phyloP scores from a whole-genome alignment of 2,113 vertebrate species.

The Gymnarchus niloticus region DNA sequence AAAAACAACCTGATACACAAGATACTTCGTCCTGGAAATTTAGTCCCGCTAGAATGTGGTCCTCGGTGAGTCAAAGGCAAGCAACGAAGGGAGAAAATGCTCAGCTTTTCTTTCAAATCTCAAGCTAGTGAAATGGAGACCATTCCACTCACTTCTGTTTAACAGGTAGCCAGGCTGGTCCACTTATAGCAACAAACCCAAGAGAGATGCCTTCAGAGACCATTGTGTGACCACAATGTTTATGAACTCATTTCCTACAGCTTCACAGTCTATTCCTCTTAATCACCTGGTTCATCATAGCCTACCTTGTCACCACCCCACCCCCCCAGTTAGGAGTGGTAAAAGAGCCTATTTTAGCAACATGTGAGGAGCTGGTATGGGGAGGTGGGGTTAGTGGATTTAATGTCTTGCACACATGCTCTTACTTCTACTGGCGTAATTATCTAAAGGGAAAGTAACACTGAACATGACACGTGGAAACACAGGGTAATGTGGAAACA shows the following conservation, averaged over 20 bases:
- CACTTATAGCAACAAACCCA: slow-evolving; percentile 52
- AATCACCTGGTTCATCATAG: slow-evolving; percentile 38
- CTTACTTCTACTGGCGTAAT: neutral
- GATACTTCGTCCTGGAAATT: neutral
- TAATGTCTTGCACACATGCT: neutral
- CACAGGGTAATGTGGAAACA: neutral
- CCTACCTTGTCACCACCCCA: neutral
- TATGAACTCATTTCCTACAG: slow-evolving; percentile 62
- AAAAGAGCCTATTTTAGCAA: neutral
- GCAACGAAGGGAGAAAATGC: neutral
- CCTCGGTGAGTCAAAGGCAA: neutral
- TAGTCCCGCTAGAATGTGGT: neutral
- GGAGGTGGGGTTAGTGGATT: neutral
- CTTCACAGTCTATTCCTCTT: slow-evolving; percentile 54
- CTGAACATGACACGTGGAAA: neutral
- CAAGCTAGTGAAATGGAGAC: neutral
- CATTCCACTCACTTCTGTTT: neutral
- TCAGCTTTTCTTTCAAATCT: neutral
- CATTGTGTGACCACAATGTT: slow-evolving; percentile 59
- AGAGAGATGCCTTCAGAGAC: slow-evolving; percentile 57
- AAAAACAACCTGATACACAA: neutral
- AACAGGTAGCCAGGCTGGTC: neutral
- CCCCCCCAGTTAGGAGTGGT: neutral
- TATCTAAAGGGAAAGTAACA: neutral
- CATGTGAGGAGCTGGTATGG: neutral